phyloP scores from a whole-genome alignment of 2,113 vertebrate species.

The Amblyornis subalaris region DNA sequence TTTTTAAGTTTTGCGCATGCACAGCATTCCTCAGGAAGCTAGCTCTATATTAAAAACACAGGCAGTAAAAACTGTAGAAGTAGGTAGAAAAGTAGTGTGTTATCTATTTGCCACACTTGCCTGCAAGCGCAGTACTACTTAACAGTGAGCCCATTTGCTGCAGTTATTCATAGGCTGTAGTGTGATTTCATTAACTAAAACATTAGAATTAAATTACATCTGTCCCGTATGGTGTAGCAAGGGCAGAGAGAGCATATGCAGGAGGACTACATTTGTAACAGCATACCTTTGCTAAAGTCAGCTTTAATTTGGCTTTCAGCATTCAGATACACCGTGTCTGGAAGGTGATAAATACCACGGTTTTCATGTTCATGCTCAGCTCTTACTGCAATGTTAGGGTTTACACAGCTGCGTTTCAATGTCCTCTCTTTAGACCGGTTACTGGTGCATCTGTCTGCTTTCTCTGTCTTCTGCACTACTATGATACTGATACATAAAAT shows the following conservation, averaged over 20 bases:
- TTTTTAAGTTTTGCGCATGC: neutral
- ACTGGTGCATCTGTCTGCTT: neutral
- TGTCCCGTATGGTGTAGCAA: neutral
- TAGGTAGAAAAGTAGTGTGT: neutral
- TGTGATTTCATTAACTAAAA: constrained; percentile 8
- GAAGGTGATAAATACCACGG: neutral
- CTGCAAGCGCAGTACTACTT: neutral
- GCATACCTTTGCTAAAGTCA: neutral
- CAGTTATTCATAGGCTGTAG: neutral
- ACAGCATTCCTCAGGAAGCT: neutral
- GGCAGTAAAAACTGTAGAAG: neutral
- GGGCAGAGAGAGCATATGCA: neutral
- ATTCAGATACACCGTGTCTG: neutral
- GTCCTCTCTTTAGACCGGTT: neutral
- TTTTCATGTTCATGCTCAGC: neutral
- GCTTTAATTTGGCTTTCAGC: neutral
- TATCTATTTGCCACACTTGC: neutral
- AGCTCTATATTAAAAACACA: neutral
- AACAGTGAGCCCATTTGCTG: neutral
- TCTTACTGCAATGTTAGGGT: neutral
- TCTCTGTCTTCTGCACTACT: neutral
- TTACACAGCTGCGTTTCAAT: neutral
- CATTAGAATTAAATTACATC: neutral
- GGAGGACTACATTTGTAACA: neutral
- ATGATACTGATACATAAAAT: neutral